phyloP scores from a whole-genome alignment of 2,113 vertebrate genomes.

The Macrotis lagotis region DNA sequence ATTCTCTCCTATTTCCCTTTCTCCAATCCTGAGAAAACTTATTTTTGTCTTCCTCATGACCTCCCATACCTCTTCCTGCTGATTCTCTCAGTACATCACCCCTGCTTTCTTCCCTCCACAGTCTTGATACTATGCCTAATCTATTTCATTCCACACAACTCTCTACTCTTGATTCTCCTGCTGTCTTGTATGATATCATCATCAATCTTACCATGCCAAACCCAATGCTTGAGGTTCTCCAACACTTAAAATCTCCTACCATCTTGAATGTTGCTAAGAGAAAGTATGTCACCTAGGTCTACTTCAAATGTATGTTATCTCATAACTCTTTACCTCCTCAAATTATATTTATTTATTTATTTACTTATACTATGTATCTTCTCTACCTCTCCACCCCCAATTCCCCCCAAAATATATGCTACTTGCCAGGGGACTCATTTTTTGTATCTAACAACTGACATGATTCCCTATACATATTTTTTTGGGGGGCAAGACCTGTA shows the following conservation, averaged over 20 bases:
- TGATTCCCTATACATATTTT: neutral
- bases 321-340: neutral
- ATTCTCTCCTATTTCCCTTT: neutral
- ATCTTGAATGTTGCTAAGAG: neutral
- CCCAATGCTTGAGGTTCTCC: neutral
- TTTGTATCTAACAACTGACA: neutral
- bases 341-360: neutral
- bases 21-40: neutral
- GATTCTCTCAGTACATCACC: neutral
- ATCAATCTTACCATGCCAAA: neutral
- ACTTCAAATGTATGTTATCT: neutral
- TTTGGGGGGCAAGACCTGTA: neutral
- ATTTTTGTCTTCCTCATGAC: neutral
- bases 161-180: neutral
- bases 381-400: neutral
- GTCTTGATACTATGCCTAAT: neutral
- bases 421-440: neutral
- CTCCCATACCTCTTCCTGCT: neutral
- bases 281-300: neutral
- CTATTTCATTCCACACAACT: neutral
- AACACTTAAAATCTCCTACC: neutral
- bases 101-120: neutral
- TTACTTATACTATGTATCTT: neutral
- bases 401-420: neutral
- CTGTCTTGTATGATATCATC: neutral